A percentile compares a stretch with the other conserved stretches of the same genome.
phyloP scores from a whole-genome alignment of 2,797 vertebrate genomes.

The Myioborus miniatus region DNA sequence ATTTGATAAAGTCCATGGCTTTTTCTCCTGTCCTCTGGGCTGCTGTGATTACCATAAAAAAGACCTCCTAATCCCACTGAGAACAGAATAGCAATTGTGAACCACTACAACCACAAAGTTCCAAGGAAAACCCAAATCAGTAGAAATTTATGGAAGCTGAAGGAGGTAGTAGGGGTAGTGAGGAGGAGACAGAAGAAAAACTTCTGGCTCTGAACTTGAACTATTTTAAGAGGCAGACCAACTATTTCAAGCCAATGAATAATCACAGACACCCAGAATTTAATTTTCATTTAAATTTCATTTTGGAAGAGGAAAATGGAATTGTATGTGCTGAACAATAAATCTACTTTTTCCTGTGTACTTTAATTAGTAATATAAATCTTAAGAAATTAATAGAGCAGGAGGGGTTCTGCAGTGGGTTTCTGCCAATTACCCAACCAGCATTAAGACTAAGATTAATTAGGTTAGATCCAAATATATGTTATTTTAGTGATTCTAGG shows the following conservation, averaged over 20 bases:
- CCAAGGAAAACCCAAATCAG: background rate
- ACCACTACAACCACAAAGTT: background rate
- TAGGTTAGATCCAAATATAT: background rate
- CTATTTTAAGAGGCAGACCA: background rate
- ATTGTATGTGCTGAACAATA: background rate
- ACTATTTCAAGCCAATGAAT: background rate
- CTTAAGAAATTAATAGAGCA: background rate
- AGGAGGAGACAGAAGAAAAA: background rate
- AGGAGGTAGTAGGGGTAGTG: accelerated
- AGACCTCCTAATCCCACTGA: background rate
- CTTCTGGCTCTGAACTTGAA: background rate
- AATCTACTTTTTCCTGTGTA: background rate
- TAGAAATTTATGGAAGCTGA: background rate
- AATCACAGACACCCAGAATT: background rate
- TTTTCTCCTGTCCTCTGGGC: background rate
- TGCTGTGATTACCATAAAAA: background rate
- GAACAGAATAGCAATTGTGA: background rate
- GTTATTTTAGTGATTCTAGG: background rate
- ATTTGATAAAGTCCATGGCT: background rate
- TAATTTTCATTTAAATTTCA: background rate
- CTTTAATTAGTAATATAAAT: background rate
- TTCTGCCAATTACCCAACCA: background rate
- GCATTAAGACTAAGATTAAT: background rate
- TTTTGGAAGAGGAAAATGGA: background rate
- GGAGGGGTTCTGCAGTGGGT: background rate